Evolutionary conservation across 2,113 vertebrate species (phyloP).

Genomic region (Isichthys henryi): DNA sequence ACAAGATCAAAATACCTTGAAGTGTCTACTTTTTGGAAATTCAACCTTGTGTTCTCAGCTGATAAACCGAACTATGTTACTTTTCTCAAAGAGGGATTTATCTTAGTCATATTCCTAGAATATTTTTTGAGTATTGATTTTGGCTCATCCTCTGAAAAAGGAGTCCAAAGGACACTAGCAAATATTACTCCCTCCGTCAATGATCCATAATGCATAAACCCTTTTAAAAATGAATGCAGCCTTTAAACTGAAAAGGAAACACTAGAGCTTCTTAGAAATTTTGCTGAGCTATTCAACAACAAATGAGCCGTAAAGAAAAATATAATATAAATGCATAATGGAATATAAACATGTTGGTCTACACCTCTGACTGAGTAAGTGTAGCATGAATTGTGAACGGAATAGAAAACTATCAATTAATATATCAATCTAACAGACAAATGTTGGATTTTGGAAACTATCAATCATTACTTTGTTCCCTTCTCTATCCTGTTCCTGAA

Average conservation of each 20-base stretch:
- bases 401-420: background rate
- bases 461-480: background rate
- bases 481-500: background rate
- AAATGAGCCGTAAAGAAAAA: background rate
- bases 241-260: slow-evolving; percentile 19
- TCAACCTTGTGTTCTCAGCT: slow-evolving; percentile 1
- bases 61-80: background rate
- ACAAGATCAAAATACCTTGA: slow-evolving; percentile 7
- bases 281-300: background rate
- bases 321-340: background rate
- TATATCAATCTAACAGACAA: background rate
- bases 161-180: slow-evolving; percentile 59
- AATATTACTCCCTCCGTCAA: slow-evolving; percentile 62
- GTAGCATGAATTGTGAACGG: background rate
- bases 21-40: slow-evolving; percentile 14
- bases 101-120: slow-evolving; percentile 20
- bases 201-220: slow-evolving; percentile 75
- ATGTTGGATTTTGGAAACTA: background rate
- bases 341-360: background rate
- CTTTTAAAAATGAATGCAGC: slow-evolving; percentile 71
- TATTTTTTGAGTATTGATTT: slow-evolving; percentile 51
- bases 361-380: background rate
- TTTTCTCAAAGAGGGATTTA: background rate
- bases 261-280: background rate
- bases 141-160: slow-evolving; percentile 63